Percentiles rank a stretch among this genome's conserved stretches.
Evolutionary conservation across 2,888 invertebrate genomes (phyloP).

Genomic region (Cheilosia pagana): DNA sequence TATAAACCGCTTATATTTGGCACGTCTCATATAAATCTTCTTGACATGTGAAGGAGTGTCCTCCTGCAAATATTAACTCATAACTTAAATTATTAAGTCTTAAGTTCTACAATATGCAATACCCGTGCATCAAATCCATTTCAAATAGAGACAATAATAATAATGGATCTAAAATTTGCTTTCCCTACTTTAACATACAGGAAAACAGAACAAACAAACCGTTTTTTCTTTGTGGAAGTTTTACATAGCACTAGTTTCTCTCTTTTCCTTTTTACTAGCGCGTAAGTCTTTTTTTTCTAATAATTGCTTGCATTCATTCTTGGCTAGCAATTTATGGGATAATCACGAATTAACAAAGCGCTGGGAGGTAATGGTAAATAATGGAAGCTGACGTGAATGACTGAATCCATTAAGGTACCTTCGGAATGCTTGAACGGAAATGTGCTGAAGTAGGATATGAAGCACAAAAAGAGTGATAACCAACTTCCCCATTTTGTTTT

Average conservation of each 20-base stretch:
- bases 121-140: too few relatives aligned
- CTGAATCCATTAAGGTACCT: slow-evolving; percentile 45
- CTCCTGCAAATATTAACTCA: too few relatives aligned
- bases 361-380: slow-evolving; percentile 41
- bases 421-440: slow-evolving; percentile 16
- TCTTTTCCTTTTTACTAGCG: slow-evolving; percentile 22
- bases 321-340: slow-evolving; percentile 39
- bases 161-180: background rate
- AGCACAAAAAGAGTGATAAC: slow-evolving; percentile 7
- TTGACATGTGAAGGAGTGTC: too few relatives aligned
- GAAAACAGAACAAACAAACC: background rate
- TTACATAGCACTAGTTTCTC: slow-evolving; percentile 22
- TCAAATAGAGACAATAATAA: background rate
- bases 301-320: slow-evolving; percentile 17
- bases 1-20: too few relatives aligned
- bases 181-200: background rate
- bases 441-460: slow-evolving; percentile 9
- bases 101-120: too few relatives aligned
- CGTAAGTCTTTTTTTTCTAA: slow-evolving; percentile 23
- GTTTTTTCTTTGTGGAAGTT: slow-evolving; percentile 6
- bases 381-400: slow-evolving; percentile 50
- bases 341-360: slow-evolving; percentile 40
- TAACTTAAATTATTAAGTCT: too few relatives aligned
- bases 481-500: slow-evolving; percentile 27
- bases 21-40: too few relatives aligned